phyloP scores from a whole-genome alignment of 2,113 vertebrate species.

The Junco hyemalis region DNA sequence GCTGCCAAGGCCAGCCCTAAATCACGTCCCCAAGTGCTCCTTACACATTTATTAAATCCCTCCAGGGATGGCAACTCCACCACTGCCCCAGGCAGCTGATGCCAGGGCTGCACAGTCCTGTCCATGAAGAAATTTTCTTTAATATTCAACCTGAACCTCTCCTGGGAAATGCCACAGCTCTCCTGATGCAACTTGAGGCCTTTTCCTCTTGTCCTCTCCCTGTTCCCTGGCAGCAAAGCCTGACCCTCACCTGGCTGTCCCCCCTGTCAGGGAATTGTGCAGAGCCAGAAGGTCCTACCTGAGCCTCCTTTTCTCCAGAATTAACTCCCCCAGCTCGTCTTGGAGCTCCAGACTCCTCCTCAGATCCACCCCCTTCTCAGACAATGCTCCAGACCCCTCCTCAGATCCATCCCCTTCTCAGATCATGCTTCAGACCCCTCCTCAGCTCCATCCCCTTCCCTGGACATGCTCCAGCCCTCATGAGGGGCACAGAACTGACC shows the following conservation, averaged over 20 bases:
- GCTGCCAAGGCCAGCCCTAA: background rate
- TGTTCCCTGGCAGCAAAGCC: background rate
- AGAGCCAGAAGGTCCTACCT: background rate
- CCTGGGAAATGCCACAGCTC: background rate
- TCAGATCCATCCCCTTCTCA: background rate
- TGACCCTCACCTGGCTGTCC: rapidly evolving
- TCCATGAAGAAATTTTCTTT: background rate
- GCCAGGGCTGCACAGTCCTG: background rate
- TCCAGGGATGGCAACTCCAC: background rate
- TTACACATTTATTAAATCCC: background rate
- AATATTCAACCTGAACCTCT: background rate
- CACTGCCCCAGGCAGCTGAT: background rate
- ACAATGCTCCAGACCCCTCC: background rate
- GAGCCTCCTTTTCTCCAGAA: background rate
- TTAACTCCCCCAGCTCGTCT: background rate
- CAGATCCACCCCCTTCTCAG: background rate
- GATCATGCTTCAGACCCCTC: background rate
- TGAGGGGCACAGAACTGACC: background rate
- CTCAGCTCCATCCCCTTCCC: background rate
- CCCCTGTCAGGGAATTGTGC: background rate
- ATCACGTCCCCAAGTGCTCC: background rate
- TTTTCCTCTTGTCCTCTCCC: background rate
- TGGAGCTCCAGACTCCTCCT: background rate
- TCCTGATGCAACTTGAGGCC: background rate
- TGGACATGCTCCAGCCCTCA: background rate